Percentiles rank a stretch among this genome's conserved stretches.
These are phyloP conservation scores for Danaus melanippus DNA, from an alignment of 1,140 invertebrate species.

Conservation along the genomic window DNA sequence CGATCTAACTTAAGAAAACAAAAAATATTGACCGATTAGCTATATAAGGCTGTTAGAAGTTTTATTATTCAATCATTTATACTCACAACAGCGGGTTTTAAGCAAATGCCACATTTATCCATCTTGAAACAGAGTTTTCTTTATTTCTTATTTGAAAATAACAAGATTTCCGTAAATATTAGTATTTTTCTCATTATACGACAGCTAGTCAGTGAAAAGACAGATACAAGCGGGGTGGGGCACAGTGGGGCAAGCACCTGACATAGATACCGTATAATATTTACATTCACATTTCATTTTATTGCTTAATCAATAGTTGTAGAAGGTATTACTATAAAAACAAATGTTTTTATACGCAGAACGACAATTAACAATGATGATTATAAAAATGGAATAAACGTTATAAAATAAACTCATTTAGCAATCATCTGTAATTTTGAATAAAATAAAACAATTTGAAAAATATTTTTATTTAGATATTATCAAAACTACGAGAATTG, in stretches of 20 bases:
- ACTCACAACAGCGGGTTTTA: slow-evolving; percentile 59
- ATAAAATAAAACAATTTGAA: no score
- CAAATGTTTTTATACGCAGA: no score
- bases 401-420: no score
- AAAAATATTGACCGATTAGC: slow-evolving; percentile 51
- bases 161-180: slow-evolving; percentile 45
- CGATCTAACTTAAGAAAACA: slow-evolving; percentile 61
- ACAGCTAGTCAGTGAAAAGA: slow-evolving; percentile 52
- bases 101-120: slow-evolving; percentile 66
- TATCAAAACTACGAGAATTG: no score
- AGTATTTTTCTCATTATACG: slow-evolving; percentile 51
- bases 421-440: no score
- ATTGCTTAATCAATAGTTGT: background rate
- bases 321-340: background rate
- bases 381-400: no score
- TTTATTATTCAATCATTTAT: slow-evolving; percentile 2
- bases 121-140: slow-evolving; percentile 30
- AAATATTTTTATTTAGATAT: no score
- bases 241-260: slow-evolving; percentile 34
- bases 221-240: slow-evolving; percentile 49
- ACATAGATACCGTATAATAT: slow-evolving; percentile 14
- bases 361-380: no score
- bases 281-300: no score
- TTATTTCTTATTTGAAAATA: slow-evolving; percentile 33
- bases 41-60: no score